Evolutionary conservation across 1,140 invertebrate species (phyloP).

Genomic region (Drosophila bocqueti): DNA sequence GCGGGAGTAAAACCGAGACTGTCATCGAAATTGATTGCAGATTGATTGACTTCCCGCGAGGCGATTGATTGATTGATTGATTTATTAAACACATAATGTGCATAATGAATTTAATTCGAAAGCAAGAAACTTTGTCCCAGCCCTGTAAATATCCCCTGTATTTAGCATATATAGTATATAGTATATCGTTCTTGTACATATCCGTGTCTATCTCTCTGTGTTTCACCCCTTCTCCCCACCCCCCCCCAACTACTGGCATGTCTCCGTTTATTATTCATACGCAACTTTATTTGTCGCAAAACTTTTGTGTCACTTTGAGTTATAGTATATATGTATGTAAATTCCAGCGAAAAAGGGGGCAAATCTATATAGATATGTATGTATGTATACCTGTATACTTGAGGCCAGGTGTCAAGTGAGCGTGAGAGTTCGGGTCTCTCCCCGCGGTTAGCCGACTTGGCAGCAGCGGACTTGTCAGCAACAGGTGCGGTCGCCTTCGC

Average conservation of each 20-base stretch:
- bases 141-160: conserved; percentile 21
- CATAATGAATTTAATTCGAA: conserved; percentile 60
- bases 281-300: conserved; percentile 53
- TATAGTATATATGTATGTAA: conserved; percentile 6
- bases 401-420: conserved; percentile 73
- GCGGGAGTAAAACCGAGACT: conserved; percentile 24
- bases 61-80: conserved; percentile 68
- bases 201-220: conserved; percentile 25
- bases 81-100: conserved; percentile 51
- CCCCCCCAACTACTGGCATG: conserved; percentile 31
- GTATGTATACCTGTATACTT: neutral
- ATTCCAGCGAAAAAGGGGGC: conserved; percentile 10
- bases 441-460: conserved; percentile 15
- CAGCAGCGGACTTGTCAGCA: conserved; percentile 58
- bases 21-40: conserved; percentile 63
- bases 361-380: neutral
- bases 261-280: conserved; percentile 72
- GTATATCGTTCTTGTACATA: conserved; percentile 25
- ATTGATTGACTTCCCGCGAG: conserved; percentile 60
- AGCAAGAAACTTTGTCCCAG: conserved; percentile 18
- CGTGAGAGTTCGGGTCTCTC: conserved; percentile 56
- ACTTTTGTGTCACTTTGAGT: conserved; percentile 70
- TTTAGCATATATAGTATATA: conserved; percentile 17
- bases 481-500: conserved; percentile 69
- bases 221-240: conserved; percentile 4